These are phyloP conservation scores for Edolisoma coerulescens DNA, from an alignment of 2,113 vertebrate genomes.

Conservation along the genomic window DNA sequence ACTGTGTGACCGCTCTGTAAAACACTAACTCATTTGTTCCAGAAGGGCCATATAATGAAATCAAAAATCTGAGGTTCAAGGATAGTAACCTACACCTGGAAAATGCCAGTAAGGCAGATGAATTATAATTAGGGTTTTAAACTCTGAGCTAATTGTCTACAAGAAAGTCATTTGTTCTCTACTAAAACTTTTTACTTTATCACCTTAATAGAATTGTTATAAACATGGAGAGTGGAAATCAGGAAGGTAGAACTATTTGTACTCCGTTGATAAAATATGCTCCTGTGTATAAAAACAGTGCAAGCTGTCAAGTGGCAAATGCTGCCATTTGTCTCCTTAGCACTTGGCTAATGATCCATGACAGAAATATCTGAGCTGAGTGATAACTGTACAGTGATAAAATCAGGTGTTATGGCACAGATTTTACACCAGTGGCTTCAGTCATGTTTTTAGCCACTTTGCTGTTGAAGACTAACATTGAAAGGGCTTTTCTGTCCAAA, in stretches of 20 bases:
- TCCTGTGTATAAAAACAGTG: slow-evolving; percentile 5
- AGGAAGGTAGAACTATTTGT: neutral
- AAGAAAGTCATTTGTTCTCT: neutral
- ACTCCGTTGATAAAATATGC: slow-evolving; percentile 24
- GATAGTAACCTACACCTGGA: neutral
- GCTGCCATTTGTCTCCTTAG: slow-evolving; percentile 42
- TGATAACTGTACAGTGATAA: neutral
- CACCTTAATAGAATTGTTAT: neutral
- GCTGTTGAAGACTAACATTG: neutral
- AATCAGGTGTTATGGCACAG: neutral
- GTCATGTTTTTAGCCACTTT: neutral
- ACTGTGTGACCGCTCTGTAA: neutral
- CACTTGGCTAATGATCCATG: slow-evolving; percentile 41
- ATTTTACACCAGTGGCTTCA: neutral
- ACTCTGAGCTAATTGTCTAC: neutral
- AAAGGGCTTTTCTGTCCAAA: slow-evolving; percentile 2
- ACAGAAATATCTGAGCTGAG: slow-evolving; percentile 18
- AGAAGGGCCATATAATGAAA: neutral
- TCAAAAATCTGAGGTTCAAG: neutral
- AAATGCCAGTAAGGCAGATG: neutral
- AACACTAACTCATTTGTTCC: neutral
- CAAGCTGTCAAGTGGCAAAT: slow-evolving; percentile 34
- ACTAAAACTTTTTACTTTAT: neutral
- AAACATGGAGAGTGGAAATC: neutral
- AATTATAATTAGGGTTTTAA: neutral